Evolutionary conservation across 2,797 vertebrate species (phyloP).

Genomic region (Galago senegalensis): DNA sequence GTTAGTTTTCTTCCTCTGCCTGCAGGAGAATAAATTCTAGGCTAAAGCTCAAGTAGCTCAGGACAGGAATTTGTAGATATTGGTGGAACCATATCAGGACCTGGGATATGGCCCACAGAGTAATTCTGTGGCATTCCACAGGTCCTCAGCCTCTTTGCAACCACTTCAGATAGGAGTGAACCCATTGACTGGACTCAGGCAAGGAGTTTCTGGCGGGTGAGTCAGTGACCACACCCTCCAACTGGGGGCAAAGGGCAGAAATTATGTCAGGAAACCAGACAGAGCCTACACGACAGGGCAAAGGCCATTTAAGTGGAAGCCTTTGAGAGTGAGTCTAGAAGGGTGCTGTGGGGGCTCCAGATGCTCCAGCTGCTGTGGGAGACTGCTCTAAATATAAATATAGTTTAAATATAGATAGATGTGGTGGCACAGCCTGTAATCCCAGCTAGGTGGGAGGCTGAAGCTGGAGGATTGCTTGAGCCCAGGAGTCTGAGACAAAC

Average conservation of each 20-base stretch:
- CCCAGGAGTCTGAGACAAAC: neutral
- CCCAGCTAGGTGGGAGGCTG: neutral
- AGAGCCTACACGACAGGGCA: constrained; percentile 34
- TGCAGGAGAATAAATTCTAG: constrained; percentile 11
- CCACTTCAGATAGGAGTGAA: constrained; percentile 23
- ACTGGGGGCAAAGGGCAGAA: constrained; percentile 69
- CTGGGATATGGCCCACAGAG: neutral
- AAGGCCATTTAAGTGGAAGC: constrained; percentile 28
- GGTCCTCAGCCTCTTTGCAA: constrained; percentile 5
- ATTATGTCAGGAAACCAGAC: constrained; percentile 60
- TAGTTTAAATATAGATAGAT: neutral
- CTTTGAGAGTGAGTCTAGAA: constrained; percentile 41
- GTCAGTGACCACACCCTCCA: constrained; percentile 71
- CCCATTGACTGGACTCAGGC: constrained; percentile 22
- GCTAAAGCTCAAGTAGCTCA: neutral
- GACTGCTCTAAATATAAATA: constrained; percentile 20
- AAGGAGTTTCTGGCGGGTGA: constrained; percentile 41
- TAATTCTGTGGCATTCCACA: neutral
- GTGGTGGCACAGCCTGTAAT: neutral
- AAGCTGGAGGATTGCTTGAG: neutral
- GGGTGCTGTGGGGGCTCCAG: neutral
- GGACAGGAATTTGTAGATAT: neutral
- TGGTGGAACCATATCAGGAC: neutral
- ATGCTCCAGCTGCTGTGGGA: neutral
- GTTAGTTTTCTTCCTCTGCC: neutral